These are phyloP conservation scores for Epinotia ramella DNA, from an alignment of 2,888 invertebrate genomes.

Conservation along the genomic window DNA sequence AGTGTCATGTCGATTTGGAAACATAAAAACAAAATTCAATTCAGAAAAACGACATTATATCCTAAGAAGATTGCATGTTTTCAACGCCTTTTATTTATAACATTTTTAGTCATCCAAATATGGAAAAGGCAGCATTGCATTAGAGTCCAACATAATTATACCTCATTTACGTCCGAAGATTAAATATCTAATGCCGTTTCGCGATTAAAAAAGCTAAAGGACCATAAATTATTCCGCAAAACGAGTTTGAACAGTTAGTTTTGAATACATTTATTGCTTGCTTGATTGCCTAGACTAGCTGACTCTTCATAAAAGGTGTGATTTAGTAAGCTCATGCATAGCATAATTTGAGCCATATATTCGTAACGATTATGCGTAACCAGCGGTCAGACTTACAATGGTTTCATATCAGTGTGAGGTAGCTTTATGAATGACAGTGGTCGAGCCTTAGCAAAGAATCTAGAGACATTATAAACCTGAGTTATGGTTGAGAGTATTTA, in stretches of 20 bases:
- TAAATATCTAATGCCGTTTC: constrained; percentile 25
- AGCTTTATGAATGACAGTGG: no score
- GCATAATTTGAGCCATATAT: no score
- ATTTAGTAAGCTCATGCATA: no score
- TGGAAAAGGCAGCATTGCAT: neutral
- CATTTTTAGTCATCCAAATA: neutral
- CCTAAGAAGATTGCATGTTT: neutral
- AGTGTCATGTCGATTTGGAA: no score
- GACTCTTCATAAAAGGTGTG: neutral
- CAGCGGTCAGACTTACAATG: no score
- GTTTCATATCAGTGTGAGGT: no score
- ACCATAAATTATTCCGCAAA: constrained; percentile 36
- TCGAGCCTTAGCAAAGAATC: no score
- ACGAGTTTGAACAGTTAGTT: constrained; percentile 41
- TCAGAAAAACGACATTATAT: no score
- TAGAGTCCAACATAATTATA: neutral
- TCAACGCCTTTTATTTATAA: neutral
- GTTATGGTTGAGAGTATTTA: no score
- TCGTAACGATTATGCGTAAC: no score
- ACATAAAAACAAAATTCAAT: no score
- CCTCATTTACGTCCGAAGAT: constrained; percentile 11
- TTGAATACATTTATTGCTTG: constrained; percentile 32
- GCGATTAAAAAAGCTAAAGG: constrained; percentile 26
- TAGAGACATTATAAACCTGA: no score
- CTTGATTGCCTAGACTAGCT: constrained; percentile 41